Base-by-base conservation (phyloP, 2,888 invertebrate genomes). In the Erebia palarica region DNA sequence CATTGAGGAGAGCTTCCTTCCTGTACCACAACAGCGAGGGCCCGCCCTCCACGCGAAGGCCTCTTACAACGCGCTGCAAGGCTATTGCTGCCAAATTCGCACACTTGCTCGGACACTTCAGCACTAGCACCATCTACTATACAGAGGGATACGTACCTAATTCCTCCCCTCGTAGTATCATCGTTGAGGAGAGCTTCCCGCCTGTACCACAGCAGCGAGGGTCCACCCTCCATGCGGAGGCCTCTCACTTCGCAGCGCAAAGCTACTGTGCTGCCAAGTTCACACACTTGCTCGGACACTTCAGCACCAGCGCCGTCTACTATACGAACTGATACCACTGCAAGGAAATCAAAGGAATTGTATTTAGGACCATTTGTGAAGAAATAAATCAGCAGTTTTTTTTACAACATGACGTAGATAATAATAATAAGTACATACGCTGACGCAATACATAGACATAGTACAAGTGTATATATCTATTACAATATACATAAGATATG, bases 261-360 rank as follows among this genome's bases (percentile, higher is more conserved):
- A 0, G 93, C 90, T 3, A 92, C 92, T 0, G 93, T 93, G 76
- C 92, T 92, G 75, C 92, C 92, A 10, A 91, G 75, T 74, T 92
- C 93, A 61, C 93, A 93, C 0, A 93, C 92, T 77, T 93, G 92
- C 72, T 93, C 93, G 0, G 89, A 84, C 0, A 92, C 90, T 11
- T 81, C 82, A 3, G 91, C 92, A 7, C 93, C 92, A 0, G 92
- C 92, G 13, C 91, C 91, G 75, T 93, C 93, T 2, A 93, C 91
- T 42, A 93, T 91, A n/a, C 87, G 87, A 5, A 93, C 90, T 78
- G 92, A 93, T 18, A 92, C 92, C 80, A 91, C 93, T 92, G 83
- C 42, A 65, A 61, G n/a, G 10, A 44, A 72, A 51, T 21, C 36
- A 55, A 16, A 51, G 0, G 36, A 7, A 36, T 36, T 36, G 36